phyloP scores from a whole-genome alignment of 2,888 invertebrate species.

The Epirrhoe tristata region DNA sequence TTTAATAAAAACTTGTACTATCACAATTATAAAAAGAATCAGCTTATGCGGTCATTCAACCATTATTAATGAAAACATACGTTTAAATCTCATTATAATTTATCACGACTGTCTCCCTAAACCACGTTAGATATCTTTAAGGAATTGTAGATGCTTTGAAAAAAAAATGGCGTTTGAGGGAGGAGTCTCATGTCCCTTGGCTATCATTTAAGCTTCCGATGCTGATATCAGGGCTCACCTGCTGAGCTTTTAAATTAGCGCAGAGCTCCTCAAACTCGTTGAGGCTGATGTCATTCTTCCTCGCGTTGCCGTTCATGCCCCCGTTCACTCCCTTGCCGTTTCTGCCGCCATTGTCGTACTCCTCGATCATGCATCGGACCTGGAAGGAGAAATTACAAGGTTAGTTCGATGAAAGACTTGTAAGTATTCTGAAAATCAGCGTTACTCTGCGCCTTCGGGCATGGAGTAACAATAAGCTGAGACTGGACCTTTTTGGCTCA shows the following conservation, averaged over 20 bases:
- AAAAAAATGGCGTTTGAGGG: too few species aligned
- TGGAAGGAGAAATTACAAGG: constrained; percentile 56
- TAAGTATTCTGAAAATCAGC: too few species aligned
- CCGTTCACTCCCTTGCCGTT: constrained; percentile 77
- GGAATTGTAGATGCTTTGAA: too few species aligned
- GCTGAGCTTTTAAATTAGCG: constrained; percentile 94
- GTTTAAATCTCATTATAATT: too few species aligned
- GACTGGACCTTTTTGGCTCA: too few species aligned
- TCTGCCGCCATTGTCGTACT: constrained; percentile 83
- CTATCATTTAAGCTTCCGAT: too few species aligned
- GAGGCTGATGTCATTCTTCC: constrained; percentile 92
- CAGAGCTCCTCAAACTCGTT: constrained; percentile 96
- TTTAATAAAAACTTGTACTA: constrained; percentile 15
- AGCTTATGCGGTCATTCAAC: neutral
- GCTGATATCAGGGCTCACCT: constrained; percentile 70
- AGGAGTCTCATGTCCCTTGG: too few species aligned
- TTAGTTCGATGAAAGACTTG: neutral
- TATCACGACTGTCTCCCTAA: too few species aligned
- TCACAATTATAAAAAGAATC: neutral
- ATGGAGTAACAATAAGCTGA: too few species aligned
- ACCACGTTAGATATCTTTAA: too few species aligned
- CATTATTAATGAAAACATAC: too few species aligned
- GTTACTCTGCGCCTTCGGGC: too few species aligned
- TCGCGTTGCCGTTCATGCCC: constrained; percentile 85
- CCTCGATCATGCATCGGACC: constrained; percentile 94